A percentile compares a stretch with the other conserved stretches of the same genome.
Evolutionary conservation across 2,888 invertebrate genomes (phyloP).

Genomic region (Coelopa pilipes): DNA sequence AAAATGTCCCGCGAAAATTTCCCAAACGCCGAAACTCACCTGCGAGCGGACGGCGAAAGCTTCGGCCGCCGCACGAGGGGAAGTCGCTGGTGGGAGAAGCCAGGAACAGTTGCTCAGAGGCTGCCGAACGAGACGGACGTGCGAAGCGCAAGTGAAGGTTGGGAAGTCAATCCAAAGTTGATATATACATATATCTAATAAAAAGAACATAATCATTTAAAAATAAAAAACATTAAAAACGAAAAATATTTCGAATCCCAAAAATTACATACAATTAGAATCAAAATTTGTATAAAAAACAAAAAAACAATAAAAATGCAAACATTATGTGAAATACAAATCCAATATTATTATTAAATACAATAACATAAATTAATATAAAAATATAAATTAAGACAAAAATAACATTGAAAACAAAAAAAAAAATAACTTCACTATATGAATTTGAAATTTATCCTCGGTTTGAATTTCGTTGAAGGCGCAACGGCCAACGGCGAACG

Average conservation of each 20-base stretch:
- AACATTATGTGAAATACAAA: too few relatives aligned
- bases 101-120: conserved; percentile 51
- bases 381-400: background rate
- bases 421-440: background rate
- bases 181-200: conserved; percentile 14
- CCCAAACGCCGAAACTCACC: conserved; percentile 12
- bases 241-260: too few relatives aligned
- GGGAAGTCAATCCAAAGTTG: background rate
- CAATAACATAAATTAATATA: too few relatives aligned
- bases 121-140: conserved; percentile 53
- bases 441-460: conserved; percentile 7
- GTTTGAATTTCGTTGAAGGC: conserved; percentile 28
- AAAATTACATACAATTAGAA: background rate
- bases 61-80: conserved; percentile 34
- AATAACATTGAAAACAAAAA: background rate
- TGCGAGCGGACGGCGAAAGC: conserved; percentile 32
- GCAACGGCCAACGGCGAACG: background rate
- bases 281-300: background rate
- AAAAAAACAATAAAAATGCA: background rate
- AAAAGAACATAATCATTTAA: background rate
- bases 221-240: conserved; percentile 1
- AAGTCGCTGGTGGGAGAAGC: conserved; percentile 28
- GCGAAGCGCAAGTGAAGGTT: conserved; percentile 40
- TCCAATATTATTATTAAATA: too few relatives aligned
- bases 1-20: background rate